Base-by-base conservation (phyloP, 2,888 invertebrate genomes). In the Apantesis nais region DNA sequence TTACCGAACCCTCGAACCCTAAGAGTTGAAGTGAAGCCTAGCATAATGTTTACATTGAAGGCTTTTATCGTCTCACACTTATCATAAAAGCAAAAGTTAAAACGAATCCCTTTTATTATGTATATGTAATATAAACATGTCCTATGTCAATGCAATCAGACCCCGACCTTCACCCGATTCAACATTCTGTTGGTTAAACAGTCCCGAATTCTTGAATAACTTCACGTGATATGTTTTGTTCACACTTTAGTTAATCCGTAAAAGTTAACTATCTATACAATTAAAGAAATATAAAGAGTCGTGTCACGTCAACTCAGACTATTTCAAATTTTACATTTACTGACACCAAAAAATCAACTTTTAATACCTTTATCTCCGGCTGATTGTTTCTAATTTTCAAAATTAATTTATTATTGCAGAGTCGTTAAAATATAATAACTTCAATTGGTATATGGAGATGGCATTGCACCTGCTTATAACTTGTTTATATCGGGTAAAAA, bases 111-210 rank as follows among this genome's bases (percentile, higher is more conserved):
- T 58, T 29, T 58, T 12, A 25, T 22, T 48, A 48, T 48, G 48
- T 55, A n/a, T n/a, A n/a, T n/a, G n/a, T 11, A n/a, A 12, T 14
- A 29, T 29, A 58, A 58, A 29, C 58, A 29, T 29, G 58, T 58
- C 58, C 58, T 29, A 58, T 58, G 58, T 58, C 58, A 58, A 58
- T 58, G 25, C 29, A 16, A 58, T 58, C 58, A 58, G 29, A 58
- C 14, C 29, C 7, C 29, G 29, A 14, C 25, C 58, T 58, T 58
- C 5, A 29, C 29, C 29, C 29, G 16, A 58, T 58, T 58, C 29
- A 16, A 16, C 29, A 58, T 58, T 29, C 29, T 16, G 58, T 7
- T 29, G 14, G 14, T 29, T 29, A 29, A 58, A 58, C 16, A 29
- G 29, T 29, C 58, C 25, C 25, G 14, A 58, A 5, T 29, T 58